phyloP scores from a whole-genome alignment of 2,113 vertebrate species.

The Pelmatolapia mariae region DNA sequence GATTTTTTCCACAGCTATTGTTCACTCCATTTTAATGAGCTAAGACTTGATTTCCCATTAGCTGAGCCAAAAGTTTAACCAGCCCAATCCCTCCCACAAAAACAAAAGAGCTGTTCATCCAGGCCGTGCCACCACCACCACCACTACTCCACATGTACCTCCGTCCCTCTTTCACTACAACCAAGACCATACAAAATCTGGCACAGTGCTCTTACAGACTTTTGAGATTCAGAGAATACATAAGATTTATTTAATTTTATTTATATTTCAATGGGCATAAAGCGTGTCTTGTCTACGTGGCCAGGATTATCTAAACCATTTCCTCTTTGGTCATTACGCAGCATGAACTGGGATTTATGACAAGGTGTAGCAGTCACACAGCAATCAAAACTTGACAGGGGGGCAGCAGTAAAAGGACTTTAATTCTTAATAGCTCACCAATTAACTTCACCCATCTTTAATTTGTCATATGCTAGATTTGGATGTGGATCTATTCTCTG shows the following conservation, averaged over 20 bases:
- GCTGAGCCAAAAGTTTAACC: conserved; percentile 53
- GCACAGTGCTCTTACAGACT: neutral
- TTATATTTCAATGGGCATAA: neutral
- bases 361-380: neutral
- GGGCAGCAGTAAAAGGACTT: conserved; percentile 38
- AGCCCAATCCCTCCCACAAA: conserved; percentile 19
- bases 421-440: conserved; percentile 54
- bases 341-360: conserved; percentile 15
- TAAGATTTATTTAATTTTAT: neutral
- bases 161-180: neutral
- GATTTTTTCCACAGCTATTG: neutral
- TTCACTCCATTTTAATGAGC: neutral
- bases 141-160: neutral
- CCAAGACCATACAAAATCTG: neutral
- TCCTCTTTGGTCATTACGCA: neutral
- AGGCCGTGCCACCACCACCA: neutral
- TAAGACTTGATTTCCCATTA: conserved; percentile 3
- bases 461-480: neutral
- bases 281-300: neutral
- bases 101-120: conserved; percentile 57
- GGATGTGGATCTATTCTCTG: neutral
- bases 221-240: neutral
- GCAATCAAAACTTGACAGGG: conserved; percentile 21
- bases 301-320: neutral
- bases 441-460: neutral